Percentiles rank a stretch among this genome's conserved stretches.
phyloP scores from a whole-genome alignment of 2,797 vertebrate species.

The Bradypodion ventrale region DNA sequence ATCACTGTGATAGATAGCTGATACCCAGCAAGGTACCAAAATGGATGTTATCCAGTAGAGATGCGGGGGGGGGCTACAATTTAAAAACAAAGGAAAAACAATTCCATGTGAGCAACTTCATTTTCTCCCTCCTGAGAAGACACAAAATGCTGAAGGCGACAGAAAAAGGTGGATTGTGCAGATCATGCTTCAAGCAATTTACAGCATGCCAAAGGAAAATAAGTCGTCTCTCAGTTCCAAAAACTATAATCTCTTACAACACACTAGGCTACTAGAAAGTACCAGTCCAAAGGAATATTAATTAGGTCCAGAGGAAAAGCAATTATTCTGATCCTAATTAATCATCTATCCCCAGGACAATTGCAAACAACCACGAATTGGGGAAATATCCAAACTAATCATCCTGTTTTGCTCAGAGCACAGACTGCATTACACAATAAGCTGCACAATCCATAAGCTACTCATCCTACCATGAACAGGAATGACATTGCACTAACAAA shows the following conservation, averaged over 20 bases:
- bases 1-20: no score
- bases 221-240: background rate
- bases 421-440: background rate
- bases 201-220: background rate
- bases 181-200: background rate
- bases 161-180: background rate
- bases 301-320: background rate
- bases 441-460: background rate
- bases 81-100: background rate
- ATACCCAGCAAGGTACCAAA: background rate
- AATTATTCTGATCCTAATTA: background rate
- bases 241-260: background rate
- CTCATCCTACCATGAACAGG: background rate
- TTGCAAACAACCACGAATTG: background rate
- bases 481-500: background rate
- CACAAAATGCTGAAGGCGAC: background rate
- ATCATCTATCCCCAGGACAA: background rate
- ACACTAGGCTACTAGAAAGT: background rate
- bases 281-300: background rate
- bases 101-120: background rate
- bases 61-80: background rate
- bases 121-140: background rate
- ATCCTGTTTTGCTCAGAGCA: background rate
- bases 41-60: background rate
- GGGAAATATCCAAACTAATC: background rate